Evolutionary conservation across 2,888 invertebrate species (phyloP).

Genomic region (Salticus scenicus): DNA sequence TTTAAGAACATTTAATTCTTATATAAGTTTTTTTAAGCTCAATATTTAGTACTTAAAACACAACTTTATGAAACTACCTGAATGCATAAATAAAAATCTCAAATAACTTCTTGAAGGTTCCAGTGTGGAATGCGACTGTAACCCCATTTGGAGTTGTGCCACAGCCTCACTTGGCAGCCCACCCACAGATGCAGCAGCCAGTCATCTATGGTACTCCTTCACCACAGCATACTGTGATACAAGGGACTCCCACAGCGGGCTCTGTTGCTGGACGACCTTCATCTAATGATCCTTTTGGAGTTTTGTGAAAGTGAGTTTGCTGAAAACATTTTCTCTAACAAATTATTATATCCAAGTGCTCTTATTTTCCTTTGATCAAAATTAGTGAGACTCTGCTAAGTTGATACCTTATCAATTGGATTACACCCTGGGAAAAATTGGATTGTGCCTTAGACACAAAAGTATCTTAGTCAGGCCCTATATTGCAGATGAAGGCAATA

Average conservation of each 20-base stretch:
- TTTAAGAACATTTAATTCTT: background rate
- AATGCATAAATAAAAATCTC: no score
- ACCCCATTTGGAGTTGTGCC: constrained; percentile 1
- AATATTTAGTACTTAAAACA: background rate
- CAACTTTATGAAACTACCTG: background rate
- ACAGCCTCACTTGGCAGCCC: constrained; percentile 38
- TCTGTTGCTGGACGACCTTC: constrained; percentile 36
- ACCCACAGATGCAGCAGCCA: constrained; percentile 42
- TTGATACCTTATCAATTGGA: no score
- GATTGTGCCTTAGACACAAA: no score
- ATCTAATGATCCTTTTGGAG: constrained; percentile 65
- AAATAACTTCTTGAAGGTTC: constrained; percentile 31
- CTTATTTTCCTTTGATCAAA: no score
- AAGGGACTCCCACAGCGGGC: constrained; percentile 54
- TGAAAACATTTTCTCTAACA: background rate
- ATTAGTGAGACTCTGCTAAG: no score
- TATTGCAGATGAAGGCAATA: no score
- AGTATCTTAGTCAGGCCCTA: no score
- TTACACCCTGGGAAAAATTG: no score
- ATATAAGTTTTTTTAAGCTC: background rate
- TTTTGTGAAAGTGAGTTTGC: constrained; percentile 38
- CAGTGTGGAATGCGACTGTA: constrained; percentile 37
- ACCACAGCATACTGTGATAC: constrained; percentile 67
- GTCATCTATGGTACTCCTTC: constrained; percentile 55
- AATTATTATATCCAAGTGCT: no score